Evolutionary conservation across 1,140 invertebrate genomes (phyloP).

Genomic region (Pinna nobilis): DNA sequence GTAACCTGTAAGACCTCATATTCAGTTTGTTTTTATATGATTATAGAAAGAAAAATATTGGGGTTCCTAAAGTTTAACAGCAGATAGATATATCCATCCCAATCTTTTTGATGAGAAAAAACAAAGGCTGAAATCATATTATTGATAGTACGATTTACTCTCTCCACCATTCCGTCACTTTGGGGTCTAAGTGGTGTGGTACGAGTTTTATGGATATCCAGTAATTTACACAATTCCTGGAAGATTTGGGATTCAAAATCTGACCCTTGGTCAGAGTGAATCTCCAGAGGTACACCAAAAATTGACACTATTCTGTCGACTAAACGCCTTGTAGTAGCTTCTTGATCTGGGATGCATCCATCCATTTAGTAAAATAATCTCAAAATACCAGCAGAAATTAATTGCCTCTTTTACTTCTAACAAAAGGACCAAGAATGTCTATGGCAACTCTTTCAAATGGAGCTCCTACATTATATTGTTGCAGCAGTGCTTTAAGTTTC

Average conservation of each 20-base stretch:
- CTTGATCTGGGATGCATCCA: conserved; percentile 45
- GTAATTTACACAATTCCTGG: conserved; percentile 29
- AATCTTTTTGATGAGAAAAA: conserved; percentile 24
- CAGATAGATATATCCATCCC: conserved; percentile 36
- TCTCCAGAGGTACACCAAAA: conserved; percentile 34
- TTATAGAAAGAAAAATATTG: not conserved
- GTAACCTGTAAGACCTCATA: not conserved
- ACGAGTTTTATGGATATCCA: conserved; percentile 36
- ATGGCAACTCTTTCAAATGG: conserved; percentile 31
- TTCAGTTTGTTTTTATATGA: not conserved
- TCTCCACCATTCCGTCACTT: conserved; percentile 46
- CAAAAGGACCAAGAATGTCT: conserved; percentile 36
- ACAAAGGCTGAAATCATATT: conserved; percentile 33
- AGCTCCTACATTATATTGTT: conserved; percentile 35
- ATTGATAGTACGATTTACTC: conserved; percentile 37
- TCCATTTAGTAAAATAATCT: conserved; percentile 62
- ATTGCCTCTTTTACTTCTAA: conserved; percentile 38
- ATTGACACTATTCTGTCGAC: conserved; percentile 54
- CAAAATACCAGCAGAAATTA: conserved; percentile 51
- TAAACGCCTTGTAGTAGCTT: conserved; percentile 45
- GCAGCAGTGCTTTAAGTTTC: conserved; percentile 4
- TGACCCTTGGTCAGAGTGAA: conserved; percentile 39
- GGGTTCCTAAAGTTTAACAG: not conserved
- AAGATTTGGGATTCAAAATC: conserved; percentile 34
- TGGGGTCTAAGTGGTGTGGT: conserved; percentile 44